Percentiles rank a stretch among this genome's conserved stretches.
Conservation (phyloP, 2,113 vertebrate species). For the Raja brachyura region DNA sequence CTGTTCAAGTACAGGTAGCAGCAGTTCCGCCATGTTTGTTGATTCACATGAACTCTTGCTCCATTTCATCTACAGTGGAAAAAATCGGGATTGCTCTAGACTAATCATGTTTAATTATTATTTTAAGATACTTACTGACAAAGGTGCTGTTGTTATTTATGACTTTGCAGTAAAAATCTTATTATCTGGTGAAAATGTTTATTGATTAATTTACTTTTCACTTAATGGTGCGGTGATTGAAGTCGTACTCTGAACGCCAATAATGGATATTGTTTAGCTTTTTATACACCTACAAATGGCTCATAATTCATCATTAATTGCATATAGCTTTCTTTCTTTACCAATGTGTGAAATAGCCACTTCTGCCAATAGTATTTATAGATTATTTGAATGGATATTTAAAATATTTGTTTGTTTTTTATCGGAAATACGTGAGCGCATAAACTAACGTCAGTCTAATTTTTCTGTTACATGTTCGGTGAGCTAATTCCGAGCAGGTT, state of each 20-base stretch:
- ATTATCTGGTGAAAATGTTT: neutral
- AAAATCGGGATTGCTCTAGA: neutral
- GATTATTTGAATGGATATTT: neutral
- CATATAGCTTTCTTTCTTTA: neutral
- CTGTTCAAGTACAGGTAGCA: neutral
- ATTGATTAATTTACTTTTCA: constrained; percentile 7
- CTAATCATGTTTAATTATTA: neutral
- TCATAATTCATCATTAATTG: neutral
- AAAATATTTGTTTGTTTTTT: neutral
- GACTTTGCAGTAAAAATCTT: neutral
- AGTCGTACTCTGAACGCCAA: neutral
- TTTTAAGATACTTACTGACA: neutral
- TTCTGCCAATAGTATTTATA: neutral
- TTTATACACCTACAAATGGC: neutral
- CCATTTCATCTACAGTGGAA: neutral
- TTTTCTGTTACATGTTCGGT: neutral
- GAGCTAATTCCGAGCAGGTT: neutral
- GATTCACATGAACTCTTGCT: neutral
- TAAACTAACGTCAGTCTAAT: neutral
- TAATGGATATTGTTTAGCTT: neutral
- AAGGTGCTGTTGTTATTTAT: neutral
- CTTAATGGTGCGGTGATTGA: neutral
- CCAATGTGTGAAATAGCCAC: neutral
- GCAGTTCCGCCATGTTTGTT: neutral
- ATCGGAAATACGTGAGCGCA: neutral